phyloP scores from a whole-genome alignment of 1,140 invertebrate genomes.

The Rhizoglyphus robini region DNA sequence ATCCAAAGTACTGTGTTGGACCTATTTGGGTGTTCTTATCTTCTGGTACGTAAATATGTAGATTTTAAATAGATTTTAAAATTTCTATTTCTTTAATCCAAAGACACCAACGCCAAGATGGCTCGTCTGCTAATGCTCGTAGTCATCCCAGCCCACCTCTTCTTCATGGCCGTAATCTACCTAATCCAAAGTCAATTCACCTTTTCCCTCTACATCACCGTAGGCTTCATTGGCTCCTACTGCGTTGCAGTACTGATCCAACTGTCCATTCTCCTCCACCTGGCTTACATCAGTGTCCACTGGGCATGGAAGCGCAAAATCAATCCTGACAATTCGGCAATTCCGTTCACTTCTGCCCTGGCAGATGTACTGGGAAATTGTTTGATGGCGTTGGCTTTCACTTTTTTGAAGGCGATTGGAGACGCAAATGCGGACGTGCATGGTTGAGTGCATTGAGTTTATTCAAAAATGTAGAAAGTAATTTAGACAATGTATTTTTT shows the following conservation, averaged over 20 bases:
- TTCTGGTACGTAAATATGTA: conserved; percentile 26
- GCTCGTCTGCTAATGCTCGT: conserved; percentile 48
- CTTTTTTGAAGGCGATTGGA: conserved; percentile 20
- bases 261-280: conserved; percentile 36
- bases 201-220: conserved; percentile 34
- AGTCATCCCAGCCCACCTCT: conserved; percentile 45
- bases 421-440: conserved; percentile 14
- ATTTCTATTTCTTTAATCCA: not conserved
- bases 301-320: conserved; percentile 36
- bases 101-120: conserved; percentile 34
- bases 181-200: conserved; percentile 33
- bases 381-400: conserved; percentile 66
- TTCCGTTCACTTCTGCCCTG: conserved; percentile 80
- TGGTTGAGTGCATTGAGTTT: too few species aligned
- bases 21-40: conserved; percentile 27
- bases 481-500: too few species aligned
- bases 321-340: conserved; percentile 41
- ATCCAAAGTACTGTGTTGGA: conserved; percentile 29
- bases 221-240: conserved; percentile 37
- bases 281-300: conserved; percentile 42
- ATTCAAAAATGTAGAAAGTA: too few species aligned
- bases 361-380: conserved; percentile 82
- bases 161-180: conserved; percentile 42
- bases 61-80: not conserved
- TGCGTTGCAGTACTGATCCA: conserved; percentile 37